These are phyloP conservation scores for Tiliacea aurago DNA, from an alignment of 2,888 invertebrate species.

Conservation along the genomic window DNA sequence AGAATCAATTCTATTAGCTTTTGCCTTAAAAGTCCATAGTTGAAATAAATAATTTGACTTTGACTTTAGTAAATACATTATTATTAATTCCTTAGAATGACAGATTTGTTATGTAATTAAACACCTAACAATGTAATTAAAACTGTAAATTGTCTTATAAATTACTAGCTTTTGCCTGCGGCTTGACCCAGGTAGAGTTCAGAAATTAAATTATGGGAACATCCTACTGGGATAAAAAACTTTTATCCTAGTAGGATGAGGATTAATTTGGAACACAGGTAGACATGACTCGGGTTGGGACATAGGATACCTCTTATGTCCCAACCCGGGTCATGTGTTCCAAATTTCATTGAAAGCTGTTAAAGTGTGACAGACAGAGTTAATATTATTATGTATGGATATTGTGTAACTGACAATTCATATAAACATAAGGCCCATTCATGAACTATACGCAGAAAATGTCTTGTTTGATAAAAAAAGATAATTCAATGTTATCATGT, in stretches of 20 bases:
- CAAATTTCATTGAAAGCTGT: neutral
- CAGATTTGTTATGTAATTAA: too few species aligned
- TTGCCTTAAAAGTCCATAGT: too few species aligned
- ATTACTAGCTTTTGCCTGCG: neutral
- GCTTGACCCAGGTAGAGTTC: neutral
- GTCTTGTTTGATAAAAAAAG: slow-evolving; percentile 15
- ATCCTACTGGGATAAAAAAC: neutral
- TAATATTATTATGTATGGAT: too few species aligned
- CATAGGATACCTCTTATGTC: too few species aligned
- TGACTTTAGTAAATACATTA: too few species aligned
- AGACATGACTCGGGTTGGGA: too few species aligned
- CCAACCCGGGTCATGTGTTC: neutral
- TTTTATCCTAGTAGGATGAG: too few species aligned
- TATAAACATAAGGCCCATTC: slow-evolving; percentile 12
- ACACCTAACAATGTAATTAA: neutral
- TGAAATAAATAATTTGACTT: too few species aligned
- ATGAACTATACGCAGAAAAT: neutral
- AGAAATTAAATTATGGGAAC: neutral
- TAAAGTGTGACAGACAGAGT: neutral
- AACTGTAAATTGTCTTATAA: neutral
- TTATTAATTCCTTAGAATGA: neutral
- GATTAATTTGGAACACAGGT: too few species aligned
- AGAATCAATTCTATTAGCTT: too few species aligned
- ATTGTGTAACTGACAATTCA: neutral
- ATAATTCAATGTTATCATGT: slow-evolving; percentile 30